These are phyloP conservation scores for Lepas anatifera DNA, from an alignment of 2,888 invertebrate species.

Conservation along the genomic window DNA sequence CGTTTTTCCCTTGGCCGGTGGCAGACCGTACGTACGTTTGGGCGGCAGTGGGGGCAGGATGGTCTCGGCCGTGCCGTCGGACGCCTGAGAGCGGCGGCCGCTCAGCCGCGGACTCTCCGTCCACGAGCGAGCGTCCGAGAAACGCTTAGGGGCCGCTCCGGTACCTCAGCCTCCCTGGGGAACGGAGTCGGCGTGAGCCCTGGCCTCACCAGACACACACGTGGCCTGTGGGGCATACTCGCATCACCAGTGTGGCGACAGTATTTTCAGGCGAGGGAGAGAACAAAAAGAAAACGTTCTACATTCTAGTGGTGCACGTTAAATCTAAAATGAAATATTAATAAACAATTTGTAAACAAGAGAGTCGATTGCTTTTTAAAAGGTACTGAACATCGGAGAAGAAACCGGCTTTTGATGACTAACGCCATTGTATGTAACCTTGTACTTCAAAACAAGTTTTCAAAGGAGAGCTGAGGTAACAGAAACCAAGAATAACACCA, in stretches of 20 bases:
- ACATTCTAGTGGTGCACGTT: too few relatives aligned
- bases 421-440: too few relatives aligned
- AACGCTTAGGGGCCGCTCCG: constrained; percentile 1
- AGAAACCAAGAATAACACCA: too few relatives aligned
- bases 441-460: too few relatives aligned
- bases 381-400: too few relatives aligned
- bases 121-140: background rate
- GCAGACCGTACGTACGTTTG: background rate
- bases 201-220: background rate
- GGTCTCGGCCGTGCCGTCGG: background rate
- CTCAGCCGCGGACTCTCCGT: background rate
- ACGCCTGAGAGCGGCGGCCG: background rate
- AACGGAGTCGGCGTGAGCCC: background rate
- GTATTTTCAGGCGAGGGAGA: background rate
- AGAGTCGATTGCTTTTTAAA: too few relatives aligned
- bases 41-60: background rate
- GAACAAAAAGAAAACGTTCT: too few relatives aligned
- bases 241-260: background rate
- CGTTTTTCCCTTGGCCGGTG: too few relatives aligned
- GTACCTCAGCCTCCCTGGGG: background rate
- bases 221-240: background rate
- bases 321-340: too few relatives aligned
- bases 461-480: too few relatives aligned
- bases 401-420: too few relatives aligned
- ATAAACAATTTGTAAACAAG: too few relatives aligned